Evolutionary conservation across 64 coral and sea anemone genomes (phyloP).

Genomic region (Hydrozoanthus tunicans): DNA sequence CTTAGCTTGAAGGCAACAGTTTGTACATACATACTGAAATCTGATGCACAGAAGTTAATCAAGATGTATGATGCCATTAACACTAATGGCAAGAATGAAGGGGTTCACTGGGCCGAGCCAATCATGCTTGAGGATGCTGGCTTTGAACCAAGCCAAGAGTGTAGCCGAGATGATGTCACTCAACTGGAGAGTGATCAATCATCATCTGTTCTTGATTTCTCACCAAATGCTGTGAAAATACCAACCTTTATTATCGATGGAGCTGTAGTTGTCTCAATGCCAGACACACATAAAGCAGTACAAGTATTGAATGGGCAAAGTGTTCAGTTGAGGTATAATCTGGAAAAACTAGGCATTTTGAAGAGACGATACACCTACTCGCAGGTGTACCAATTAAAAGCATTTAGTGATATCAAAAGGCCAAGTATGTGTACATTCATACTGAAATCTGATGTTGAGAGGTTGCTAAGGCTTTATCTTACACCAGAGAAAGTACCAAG

Average conservation of each 20-base stretch:
- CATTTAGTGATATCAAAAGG: constrained; percentile 78
- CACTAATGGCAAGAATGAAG: constrained; percentile 42
- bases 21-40: constrained; percentile 84
- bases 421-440: constrained; percentile 89
- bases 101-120: constrained; percentile 66
- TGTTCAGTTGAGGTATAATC: constrained; percentile 86
- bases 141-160: constrained; percentile 1
- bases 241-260: constrained; percentile 70
- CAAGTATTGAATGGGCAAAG: constrained; percentile 88
- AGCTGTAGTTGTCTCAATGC: constrained; percentile 83
- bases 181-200: not conserved
- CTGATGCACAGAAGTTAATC: constrained; percentile 76
- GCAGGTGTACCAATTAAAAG: constrained; percentile 73
- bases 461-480: constrained; percentile 69
- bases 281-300: constrained; percentile 83
- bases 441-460: constrained; percentile 69
- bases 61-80: constrained; percentile 82
- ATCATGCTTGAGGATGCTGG: constrained; percentile 52
- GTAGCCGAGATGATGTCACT: not conserved
- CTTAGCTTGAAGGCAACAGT: constrained; percentile 81
- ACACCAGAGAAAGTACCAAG: constrained; percentile 57
- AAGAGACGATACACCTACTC: constrained; percentile 78
- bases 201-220: not conserved
- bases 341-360: constrained; percentile 78
- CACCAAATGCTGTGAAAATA: constrained; percentile 54